These are phyloP conservation scores for Galbula dea DNA, from an alignment of 2,113 vertebrate species.

Conservation along the genomic window DNA sequence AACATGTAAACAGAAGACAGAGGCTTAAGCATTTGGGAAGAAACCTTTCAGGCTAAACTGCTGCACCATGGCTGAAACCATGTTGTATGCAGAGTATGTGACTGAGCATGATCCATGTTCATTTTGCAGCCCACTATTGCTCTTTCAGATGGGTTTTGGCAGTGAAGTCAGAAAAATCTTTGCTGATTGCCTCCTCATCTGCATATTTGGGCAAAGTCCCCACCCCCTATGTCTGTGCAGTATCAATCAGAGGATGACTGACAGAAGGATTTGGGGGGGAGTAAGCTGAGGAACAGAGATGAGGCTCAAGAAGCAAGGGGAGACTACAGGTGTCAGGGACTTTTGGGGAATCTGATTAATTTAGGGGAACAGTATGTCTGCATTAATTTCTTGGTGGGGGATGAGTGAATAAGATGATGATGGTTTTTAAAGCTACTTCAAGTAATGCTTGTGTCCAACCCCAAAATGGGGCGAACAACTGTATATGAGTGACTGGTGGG, in stretches of 20 bases:
- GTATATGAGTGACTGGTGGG: not conserved
- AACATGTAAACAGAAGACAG: not conserved
- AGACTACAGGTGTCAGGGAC: rapidly evolving
- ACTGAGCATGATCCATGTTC: not conserved
- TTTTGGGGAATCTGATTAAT: not conserved
- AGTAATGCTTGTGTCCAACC: not conserved
- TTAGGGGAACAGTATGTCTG: not conserved
- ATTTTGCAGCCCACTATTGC: not conserved
- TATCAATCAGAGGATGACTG: not conserved
- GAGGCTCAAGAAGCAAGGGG: not conserved
- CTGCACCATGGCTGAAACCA: not conserved
- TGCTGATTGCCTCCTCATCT: not conserved
- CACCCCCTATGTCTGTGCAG: not conserved
- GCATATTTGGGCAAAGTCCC: not conserved
- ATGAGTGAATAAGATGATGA: not conserved
- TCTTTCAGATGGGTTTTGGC: not conserved
- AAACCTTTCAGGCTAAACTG: not conserved
- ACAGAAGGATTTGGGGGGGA: not conserved
- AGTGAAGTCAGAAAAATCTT: not conserved
- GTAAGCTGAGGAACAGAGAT: not conserved
- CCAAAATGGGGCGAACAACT: not conserved
- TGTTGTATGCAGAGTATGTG: not conserved
- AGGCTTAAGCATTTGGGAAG: not conserved
- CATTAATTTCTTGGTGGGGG: not conserved
- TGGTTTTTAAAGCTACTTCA: not conserved